A percentile compares a stretch with the other conserved stretches of the same genome.
Evolutionary conservation across 2,888 invertebrate genomes (phyloP).

Genomic region (Lochmaea capreae): DNA sequence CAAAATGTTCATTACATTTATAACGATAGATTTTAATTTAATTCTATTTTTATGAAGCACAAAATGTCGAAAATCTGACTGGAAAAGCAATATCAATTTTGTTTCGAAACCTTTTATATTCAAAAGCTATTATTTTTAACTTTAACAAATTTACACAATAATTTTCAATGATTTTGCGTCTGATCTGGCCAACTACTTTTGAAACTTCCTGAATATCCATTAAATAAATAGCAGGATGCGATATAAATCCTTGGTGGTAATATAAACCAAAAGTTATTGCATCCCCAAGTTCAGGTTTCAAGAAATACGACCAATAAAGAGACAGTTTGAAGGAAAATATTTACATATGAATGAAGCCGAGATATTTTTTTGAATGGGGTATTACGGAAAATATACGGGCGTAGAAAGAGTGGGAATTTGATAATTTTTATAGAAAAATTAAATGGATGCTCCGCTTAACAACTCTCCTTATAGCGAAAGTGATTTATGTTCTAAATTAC

Average conservation of each 20-base stretch:
- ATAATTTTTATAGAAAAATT: neutral
- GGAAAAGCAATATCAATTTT: too few species aligned
- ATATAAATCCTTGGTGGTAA: conserved; percentile 3
- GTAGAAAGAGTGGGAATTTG: neutral
- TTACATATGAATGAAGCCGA: conserved; percentile 23
- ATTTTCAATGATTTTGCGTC: too few species aligned
- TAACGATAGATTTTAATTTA: too few species aligned
- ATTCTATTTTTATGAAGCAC: too few species aligned
- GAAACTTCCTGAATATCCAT: neutral
- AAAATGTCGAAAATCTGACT: too few species aligned
- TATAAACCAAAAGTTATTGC: conserved; percentile 32
- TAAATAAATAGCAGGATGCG: neutral
- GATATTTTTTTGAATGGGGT: conserved; percentile 9
- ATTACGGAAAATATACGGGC: neutral
- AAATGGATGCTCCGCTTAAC: neutral
- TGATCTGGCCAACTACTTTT: too few species aligned
- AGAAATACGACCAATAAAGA: conserved; percentile 34
- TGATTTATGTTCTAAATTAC: neutral
- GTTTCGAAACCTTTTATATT: too few species aligned
- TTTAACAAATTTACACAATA: too few species aligned
- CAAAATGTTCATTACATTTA: too few species aligned
- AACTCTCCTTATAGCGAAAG: neutral
- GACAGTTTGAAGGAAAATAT: conserved; percentile 26
- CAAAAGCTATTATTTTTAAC: too few species aligned
- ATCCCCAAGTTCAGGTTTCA: conserved; percentile 19